phyloP scores from a whole-genome alignment of 2,113 vertebrate genomes.

The Corythoichthys intestinalis region DNA sequence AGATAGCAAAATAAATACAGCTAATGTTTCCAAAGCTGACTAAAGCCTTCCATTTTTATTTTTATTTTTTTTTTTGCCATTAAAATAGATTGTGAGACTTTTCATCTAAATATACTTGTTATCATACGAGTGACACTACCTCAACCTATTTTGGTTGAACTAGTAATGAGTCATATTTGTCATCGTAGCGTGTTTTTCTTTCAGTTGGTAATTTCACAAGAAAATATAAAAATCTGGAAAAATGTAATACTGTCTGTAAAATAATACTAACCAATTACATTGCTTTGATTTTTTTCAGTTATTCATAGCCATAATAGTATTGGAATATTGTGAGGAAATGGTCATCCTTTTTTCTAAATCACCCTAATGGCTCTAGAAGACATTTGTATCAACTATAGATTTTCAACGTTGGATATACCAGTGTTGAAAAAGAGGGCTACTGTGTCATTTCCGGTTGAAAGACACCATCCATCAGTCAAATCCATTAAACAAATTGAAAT shows the following conservation, averaged over 20 bases:
- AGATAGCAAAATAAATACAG: no score
- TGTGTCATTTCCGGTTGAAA: not conserved
- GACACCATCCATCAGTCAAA: not conserved
- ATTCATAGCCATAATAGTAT: not conserved
- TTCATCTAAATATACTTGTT: no score
- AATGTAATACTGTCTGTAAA: not conserved
- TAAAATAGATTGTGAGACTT: no score
- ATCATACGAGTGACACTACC: no score
- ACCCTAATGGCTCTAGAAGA: not conserved
- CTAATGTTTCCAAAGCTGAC: no score
- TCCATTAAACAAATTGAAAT: not conserved
- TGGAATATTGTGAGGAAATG: not conserved
- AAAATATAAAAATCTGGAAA: not conserved
- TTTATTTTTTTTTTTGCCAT: no score
- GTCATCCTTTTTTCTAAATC: not conserved
- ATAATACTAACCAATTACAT: not conserved
- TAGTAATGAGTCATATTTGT: no score
- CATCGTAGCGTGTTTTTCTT: not conserved
- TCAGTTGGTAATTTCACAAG: not conserved
- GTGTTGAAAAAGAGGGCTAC: not conserved
- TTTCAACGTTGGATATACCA: not conserved
- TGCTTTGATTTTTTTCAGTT: not conserved
- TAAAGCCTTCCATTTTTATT: no score
- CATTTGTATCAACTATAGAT: not conserved
- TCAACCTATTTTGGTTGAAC: no score